phyloP scores from a whole-genome alignment of 2,888 invertebrate species.

The Pherbina coryleti region DNA sequence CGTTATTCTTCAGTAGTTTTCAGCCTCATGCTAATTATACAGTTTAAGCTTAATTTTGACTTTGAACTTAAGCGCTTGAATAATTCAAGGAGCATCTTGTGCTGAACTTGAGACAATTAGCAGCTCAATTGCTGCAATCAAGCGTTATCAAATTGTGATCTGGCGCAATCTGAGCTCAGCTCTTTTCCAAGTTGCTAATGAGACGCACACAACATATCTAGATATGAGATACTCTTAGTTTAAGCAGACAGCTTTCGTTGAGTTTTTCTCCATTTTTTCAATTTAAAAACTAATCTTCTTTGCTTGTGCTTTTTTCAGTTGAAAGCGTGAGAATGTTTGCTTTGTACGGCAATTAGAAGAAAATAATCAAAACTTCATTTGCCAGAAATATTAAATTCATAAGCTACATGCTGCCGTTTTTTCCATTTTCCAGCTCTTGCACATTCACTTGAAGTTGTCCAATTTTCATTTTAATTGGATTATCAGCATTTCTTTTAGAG shows the following conservation, averaged over 20 bases:
- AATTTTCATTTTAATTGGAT: slow-evolving; percentile 29
- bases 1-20: background rate
- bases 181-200: too few species aligned
- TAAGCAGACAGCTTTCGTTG: too few species aligned
- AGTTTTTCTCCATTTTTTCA: too few species aligned
- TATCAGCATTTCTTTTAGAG: slow-evolving; percentile 3
- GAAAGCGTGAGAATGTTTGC: background rate
- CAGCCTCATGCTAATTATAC: slow-evolving; percentile 11
- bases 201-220: too few species aligned
- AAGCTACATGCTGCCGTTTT: background rate
- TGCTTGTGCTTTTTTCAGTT: too few species aligned
- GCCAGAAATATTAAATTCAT: background rate
- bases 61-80: slow-evolving; percentile 7
- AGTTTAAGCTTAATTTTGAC: slow-evolving; percentile 15
- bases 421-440: slow-evolving; percentile 6
- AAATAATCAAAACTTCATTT: background rate
- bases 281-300: too few species aligned
- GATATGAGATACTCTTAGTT: too few species aligned
- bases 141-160: too few species aligned
- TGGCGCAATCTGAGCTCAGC: too few species aligned
- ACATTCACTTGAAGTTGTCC: background rate
- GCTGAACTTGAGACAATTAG: slow-evolving; percentile 15
- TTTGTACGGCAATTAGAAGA: background rate
- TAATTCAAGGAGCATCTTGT: background rate
- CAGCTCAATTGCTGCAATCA: too few species aligned